phyloP scores from a whole-genome alignment of 2,888 invertebrate genomes.

The Leucoma salicis region DNA sequence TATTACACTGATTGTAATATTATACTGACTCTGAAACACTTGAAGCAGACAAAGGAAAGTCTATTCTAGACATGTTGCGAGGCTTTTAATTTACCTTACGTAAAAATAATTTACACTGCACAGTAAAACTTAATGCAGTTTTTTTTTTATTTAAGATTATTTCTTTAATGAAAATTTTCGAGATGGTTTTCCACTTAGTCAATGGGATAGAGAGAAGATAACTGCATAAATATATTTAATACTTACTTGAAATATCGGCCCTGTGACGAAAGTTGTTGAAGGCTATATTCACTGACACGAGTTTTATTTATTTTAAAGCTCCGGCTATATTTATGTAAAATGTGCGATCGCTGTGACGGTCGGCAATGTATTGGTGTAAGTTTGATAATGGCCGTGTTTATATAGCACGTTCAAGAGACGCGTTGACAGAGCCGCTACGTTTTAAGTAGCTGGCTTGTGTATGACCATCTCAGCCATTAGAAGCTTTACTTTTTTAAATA shows the following conservation, averaged over 20 bases:
- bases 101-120: neutral
- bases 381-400: constrained; percentile 65
- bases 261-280: constrained; percentile 48
- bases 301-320: constrained; percentile 41
- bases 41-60: neutral
- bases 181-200: neutral
- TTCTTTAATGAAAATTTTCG: neutral
- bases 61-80: neutral
- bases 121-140: neutral
- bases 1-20: too few relatives aligned
- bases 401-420: constrained; percentile 58
- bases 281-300: constrained; percentile 65
- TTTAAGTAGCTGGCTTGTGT: constrained; percentile 55
- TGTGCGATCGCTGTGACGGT: constrained; percentile 70
- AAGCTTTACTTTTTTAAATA: constrained; percentile 40
- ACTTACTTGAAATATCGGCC: constrained; percentile 70
- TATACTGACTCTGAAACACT: neutral
- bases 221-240: constrained; percentile 16
- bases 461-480: constrained; percentile 45
- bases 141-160: neutral
- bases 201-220: neutral
- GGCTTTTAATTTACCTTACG: neutral
- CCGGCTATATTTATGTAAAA: constrained; percentile 44
- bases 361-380: constrained; percentile 73
- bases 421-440: constrained; percentile 54